phyloP scores from a whole-genome alignment of 2,888 invertebrate genomes.

The Rhynchonema sp. region DNA sequence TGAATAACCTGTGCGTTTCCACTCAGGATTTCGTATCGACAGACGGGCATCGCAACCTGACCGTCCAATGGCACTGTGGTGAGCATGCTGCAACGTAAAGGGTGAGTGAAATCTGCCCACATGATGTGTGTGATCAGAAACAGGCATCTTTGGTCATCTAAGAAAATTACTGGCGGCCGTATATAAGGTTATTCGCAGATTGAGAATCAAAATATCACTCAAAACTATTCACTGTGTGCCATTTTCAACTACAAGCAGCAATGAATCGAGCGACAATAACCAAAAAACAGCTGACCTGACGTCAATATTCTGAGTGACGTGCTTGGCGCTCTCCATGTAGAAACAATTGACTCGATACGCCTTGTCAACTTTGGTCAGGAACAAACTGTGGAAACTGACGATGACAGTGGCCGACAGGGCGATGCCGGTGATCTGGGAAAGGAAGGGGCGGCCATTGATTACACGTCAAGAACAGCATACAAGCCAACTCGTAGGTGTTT shows the following conservation, averaged over 20 bases:
- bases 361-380: constrained; percentile 7
- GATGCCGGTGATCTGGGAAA: neutral
- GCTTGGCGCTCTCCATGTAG: constrained; percentile 6
- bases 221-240: neutral
- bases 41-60: constrained; percentile 4
- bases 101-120: too few relatives aligned
- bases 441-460: too few relatives aligned
- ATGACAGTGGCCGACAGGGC: constrained; percentile 4
- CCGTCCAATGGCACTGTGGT: constrained; percentile 2
- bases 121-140: too few relatives aligned
- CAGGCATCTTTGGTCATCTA: too few relatives aligned
- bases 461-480: too few relatives aligned
- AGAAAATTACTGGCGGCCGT: too few relatives aligned
- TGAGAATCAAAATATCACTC: neutral
- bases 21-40: constrained; percentile 6
- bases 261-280: neutral
- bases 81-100: constrained; percentile 8
- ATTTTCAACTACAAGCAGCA: neutral
- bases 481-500: too few relatives aligned
- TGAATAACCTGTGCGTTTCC: neutral
- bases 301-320: constrained; percentile 2
- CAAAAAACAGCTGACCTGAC: constrained; percentile 3
- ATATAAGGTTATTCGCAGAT: too few relatives aligned
- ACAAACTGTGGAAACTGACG: constrained; percentile 4
- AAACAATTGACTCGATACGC: constrained; percentile 7